These are phyloP conservation scores for Bubo bubo DNA, from an alignment of 2,113 vertebrate species.

Conservation along the genomic window DNA sequence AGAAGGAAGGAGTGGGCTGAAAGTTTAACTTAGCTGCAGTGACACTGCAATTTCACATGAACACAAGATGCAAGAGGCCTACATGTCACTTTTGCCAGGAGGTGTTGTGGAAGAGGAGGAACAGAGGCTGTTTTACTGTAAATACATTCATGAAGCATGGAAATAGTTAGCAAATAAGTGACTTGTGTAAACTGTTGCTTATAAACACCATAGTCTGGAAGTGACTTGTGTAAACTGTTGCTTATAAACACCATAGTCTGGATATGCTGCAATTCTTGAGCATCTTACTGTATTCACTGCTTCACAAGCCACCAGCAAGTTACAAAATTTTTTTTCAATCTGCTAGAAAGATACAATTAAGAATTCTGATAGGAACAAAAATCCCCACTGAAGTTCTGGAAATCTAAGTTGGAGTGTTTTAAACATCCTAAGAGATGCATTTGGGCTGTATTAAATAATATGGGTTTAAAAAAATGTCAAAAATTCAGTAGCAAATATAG, in stretches of 20 bases:
- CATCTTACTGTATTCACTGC: neutral
- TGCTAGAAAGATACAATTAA: neutral
- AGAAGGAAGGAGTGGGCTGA: neutral
- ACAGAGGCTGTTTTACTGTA: neutral
- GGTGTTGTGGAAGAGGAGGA: neutral
- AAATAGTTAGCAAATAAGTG: neutral
- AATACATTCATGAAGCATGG: neutral
- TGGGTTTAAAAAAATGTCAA: neutral
- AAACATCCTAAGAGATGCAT: neutral
- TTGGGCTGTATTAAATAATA: neutral
- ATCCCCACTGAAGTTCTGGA: neutral
- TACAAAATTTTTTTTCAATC: neutral
- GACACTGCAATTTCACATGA: neutral
- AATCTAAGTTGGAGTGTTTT: neutral
- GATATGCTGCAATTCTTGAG: neutral
- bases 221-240: neutral
- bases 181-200: neutral
- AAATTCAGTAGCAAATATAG: neutral
- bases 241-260: neutral
- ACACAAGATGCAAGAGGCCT: neutral
- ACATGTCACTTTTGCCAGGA: neutral
- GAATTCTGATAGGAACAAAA: neutral
- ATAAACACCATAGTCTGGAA: neutral
- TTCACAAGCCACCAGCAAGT: neutral
- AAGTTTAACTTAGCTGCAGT: neutral